These are phyloP conservation scores for Cavia aperea DNA, from an alignment of 2,113 vertebrate genomes.

Conservation along the genomic window DNA sequence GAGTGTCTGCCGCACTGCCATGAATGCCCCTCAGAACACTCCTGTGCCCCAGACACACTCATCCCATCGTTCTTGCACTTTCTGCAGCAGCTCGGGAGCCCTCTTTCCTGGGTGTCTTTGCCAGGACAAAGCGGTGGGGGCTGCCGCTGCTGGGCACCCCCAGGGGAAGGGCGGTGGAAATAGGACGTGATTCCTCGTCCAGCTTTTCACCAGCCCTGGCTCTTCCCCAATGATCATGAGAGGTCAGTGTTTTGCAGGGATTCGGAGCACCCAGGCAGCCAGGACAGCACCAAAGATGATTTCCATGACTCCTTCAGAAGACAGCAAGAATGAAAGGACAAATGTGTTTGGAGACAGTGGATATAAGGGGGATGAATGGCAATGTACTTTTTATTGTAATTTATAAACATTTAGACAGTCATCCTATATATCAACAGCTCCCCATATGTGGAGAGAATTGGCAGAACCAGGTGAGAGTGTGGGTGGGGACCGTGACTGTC, in stretches of 20 bases:
- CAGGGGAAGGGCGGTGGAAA: not conserved
- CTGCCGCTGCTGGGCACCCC: no score
- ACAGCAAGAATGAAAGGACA: not conserved
- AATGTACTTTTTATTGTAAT: not conserved
- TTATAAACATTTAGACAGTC: not conserved
- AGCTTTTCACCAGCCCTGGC: not conserved
- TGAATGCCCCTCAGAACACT: not conserved
- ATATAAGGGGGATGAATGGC: not conserved
- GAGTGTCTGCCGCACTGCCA: not conserved
- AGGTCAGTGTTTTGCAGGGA: not conserved
- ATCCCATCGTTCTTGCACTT: not conserved
- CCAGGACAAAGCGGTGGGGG: no score
- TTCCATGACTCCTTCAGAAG: not conserved
- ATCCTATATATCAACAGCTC: no score
- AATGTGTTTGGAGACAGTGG: not conserved
- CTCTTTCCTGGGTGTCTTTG: not conserved
- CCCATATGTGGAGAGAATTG: fast-evolving
- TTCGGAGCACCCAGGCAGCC: not conserved
- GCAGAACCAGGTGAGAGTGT: no score
- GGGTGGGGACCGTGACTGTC: fast-evolving
- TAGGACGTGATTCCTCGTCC: not conserved
- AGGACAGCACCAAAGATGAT: not conserved
- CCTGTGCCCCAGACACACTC: not conserved
- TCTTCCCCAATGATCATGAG: not conserved
- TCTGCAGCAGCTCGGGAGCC: not conserved